phyloP scores from a whole-genome alignment of 2,888 invertebrate genomes.

The Ctenicera cuprea region DNA sequence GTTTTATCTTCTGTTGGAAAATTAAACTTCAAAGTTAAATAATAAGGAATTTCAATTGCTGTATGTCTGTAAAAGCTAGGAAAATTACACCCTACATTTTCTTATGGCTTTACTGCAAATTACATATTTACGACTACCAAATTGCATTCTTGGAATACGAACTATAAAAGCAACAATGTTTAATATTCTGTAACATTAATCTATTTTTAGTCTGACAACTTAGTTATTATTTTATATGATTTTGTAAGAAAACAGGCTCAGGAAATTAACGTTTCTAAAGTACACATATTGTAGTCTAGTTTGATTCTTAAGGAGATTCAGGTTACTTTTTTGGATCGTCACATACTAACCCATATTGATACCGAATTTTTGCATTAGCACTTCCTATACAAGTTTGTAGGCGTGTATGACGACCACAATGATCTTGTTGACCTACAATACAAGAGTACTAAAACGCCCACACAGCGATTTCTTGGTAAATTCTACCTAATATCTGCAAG shows the following conservation, averaged over 20 bases:
- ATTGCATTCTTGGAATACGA: not conserved
- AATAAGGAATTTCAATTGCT: too few species aligned
- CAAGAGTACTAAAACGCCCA: slow-evolving; percentile 5
- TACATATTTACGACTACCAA: not conserved
- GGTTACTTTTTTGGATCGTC: slow-evolving; percentile 24
- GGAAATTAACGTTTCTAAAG: too few species aligned
- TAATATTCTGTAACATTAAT: too few species aligned
- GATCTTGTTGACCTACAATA: slow-evolving; percentile 10
- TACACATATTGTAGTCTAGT: too few species aligned
- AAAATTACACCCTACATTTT: too few species aligned
- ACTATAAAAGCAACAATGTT: too few species aligned
- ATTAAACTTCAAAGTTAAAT: too few species aligned
- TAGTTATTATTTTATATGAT: too few species aligned
- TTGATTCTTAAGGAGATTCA: not conserved
- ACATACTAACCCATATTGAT: slow-evolving; percentile 27
- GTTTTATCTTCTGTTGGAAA: too few species aligned
- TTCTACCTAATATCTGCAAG: not conserved
- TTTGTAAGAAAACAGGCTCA: too few species aligned
- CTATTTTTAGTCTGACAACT: too few species aligned
- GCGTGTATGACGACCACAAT: not conserved
- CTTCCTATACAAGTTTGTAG: slow-evolving; percentile 10
- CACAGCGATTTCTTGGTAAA: not conserved
- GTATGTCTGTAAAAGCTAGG: too few species aligned
- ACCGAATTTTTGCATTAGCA: not conserved
- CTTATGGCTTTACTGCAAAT: not conserved